Conservation (phyloP, 2,888 invertebrate species). For the Diaperis boleti region DNA sequence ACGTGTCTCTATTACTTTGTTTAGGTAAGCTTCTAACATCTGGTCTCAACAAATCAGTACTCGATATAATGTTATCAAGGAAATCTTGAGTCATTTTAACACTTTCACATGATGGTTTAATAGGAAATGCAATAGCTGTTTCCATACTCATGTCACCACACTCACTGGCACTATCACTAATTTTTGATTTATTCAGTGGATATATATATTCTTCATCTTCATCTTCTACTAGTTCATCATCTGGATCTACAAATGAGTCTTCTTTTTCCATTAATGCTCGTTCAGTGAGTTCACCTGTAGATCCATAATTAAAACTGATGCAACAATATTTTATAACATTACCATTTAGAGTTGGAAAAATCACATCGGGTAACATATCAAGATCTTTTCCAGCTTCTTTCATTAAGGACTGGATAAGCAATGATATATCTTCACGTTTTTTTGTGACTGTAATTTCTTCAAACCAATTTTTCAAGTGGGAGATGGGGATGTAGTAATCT, state of each 20-base stretch:
- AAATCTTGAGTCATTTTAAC: constrained; percentile 45
- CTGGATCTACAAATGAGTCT: constrained; percentile 54
- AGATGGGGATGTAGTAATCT: constrained; percentile 87
- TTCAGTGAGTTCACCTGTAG: constrained; percentile 73
- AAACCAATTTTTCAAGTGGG: constrained; percentile 88
- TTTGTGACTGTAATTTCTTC: constrained; percentile 83
- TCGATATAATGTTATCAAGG: constrained; percentile 51
- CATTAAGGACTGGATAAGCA: constrained; percentile 81
- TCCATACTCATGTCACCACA: constrained; percentile 15
- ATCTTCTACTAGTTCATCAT: constrained; percentile 45
- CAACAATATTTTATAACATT: no score
- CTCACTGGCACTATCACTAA: constrained; percentile 19
- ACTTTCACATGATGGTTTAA: constrained; percentile 53
- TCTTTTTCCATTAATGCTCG: constrained; percentile 53
- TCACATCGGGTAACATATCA: constrained; percentile 76
- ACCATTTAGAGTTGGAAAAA: constrained; percentile 83
- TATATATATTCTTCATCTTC: constrained; percentile 37
- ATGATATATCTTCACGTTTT: constrained; percentile 89
- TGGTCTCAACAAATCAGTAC: constrained; percentile 52
- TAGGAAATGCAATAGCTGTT: constrained; percentile 42
- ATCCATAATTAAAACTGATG: not conserved
- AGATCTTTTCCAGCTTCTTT: constrained; percentile 77
- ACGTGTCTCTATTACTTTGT: constrained; percentile 59
- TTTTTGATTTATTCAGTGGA: constrained; percentile 6
- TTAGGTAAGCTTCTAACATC: constrained; percentile 58